Percentiles rank a stretch among this genome's conserved stretches.
These are phyloP conservation scores for Hirtodrosophila duncani DNA, from an alignment of 2,888 invertebrate genomes.

Conservation along the genomic window DNA sequence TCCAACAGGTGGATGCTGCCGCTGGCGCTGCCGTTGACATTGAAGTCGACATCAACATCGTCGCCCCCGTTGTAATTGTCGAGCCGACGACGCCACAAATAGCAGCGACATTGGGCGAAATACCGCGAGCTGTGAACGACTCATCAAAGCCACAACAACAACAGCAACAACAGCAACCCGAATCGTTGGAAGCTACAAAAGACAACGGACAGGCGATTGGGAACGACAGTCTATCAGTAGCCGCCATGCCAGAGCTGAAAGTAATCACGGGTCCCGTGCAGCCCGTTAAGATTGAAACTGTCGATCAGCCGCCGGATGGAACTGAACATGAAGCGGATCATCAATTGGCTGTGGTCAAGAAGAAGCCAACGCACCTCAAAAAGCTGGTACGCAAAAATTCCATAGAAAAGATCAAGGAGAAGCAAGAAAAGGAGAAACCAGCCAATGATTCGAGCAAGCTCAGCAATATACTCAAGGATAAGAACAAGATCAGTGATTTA, in stretches of 20 bases:
- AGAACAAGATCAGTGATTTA: conserved; percentile 56
- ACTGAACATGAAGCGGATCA: conserved; percentile 33
- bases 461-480: conserved; percentile 55
- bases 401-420: conserved; percentile 53
- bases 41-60: conserved; percentile 37
- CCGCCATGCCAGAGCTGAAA: conserved; percentile 72
- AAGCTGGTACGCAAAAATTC: conserved; percentile 67
- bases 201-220: conserved; percentile 44
- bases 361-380: conserved; percentile 51
- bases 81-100: conserved; percentile 59
- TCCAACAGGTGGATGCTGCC: conserved; percentile 47
- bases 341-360: conserved; percentile 43
- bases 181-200: conserved; percentile 51
- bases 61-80: conserved; percentile 23
- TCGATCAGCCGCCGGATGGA: conserved; percentile 55
- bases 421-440: conserved; percentile 13
- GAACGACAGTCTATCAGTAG: conserved; percentile 53
- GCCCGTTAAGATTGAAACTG: conserved; percentile 63
- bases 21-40: conserved; percentile 31
- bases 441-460: conserved; percentile 28
- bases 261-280: conserved; percentile 68
- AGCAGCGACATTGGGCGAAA: conserved; percentile 63
- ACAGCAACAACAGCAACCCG: conserved; percentile 20
- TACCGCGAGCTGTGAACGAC: conserved; percentile 54
- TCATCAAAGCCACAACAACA: conserved; percentile 25